Percentiles rank a stretch among this genome's conserved stretches.
These are phyloP conservation scores for Eurytoma adleriae DNA, from an alignment of 2,888 invertebrate species.

Conservation along the genomic window DNA sequence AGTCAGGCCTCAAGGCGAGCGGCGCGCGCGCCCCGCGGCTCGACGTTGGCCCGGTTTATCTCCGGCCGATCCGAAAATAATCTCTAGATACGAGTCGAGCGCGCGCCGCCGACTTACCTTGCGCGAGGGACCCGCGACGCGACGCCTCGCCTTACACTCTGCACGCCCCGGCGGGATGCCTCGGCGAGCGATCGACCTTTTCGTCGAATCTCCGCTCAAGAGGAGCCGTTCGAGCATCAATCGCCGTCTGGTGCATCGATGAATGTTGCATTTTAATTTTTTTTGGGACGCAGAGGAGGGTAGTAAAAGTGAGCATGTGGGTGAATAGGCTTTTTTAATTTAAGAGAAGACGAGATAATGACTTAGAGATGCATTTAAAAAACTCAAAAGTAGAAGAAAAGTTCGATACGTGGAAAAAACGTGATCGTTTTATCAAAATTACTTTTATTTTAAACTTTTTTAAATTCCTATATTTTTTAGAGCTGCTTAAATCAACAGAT, in stretches of 20 bases:
- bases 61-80: constrained; percentile 71
- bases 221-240: neutral
- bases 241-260: neutral
- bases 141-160: neutral
- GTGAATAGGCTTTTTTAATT: too few relatives aligned
- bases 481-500: neutral
- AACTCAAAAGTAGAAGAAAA: too few relatives aligned
- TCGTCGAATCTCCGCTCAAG: neutral
- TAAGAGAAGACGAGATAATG: too few relatives aligned
- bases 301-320: too few relatives aligned
- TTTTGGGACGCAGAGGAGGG: too few relatives aligned
- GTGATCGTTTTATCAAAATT: too few relatives aligned
- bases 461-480: too few relatives aligned
- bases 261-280: neutral
- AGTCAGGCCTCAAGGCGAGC: constrained; percentile 68
- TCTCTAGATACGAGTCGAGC: constrained; percentile 67
- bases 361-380: too few relatives aligned
- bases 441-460: too few relatives aligned
- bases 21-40: constrained; percentile 51
- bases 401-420: too few relatives aligned
- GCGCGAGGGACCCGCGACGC: constrained; percentile 4
- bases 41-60: constrained; percentile 73
- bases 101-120: constrained; percentile 7
- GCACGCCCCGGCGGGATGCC: neutral
- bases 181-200: neutral